A percentile compares a stretch with the other conserved stretches of the same genome.
Conservation (phyloP, 2,113 vertebrate genomes). For the Ploceus nigricollis region DNA sequence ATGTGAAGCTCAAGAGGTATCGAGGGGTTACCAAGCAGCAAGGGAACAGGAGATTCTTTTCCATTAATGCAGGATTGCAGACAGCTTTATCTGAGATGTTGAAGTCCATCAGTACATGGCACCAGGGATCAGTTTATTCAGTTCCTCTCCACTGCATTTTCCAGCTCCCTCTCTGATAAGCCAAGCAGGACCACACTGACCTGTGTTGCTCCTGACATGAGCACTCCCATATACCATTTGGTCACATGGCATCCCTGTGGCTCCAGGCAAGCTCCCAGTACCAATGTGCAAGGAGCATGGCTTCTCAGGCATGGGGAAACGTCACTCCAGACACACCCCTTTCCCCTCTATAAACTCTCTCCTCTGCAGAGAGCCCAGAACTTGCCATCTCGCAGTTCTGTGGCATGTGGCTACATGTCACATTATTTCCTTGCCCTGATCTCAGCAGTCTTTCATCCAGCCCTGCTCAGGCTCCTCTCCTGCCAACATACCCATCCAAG, state of each 20-base stretch:
- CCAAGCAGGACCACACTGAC: not conserved
- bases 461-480: not conserved
- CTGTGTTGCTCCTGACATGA: not conserved
- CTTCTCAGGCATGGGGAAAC: not conserved
- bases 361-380: not conserved
- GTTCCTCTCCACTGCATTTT: not conserved
- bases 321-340: not conserved
- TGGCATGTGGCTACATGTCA: not conserved
- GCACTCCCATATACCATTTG: not conserved
- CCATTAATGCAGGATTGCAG: not conserved
- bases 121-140: not conserved
- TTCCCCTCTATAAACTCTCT: not conserved
- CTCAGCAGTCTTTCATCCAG: not conserved
- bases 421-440: not conserved
- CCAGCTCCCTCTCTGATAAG: not conserved
- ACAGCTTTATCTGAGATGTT: not conserved
- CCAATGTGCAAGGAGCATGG: fast-evolving
- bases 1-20: not conserved
- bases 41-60: not conserved
- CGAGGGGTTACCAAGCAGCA: not conserved
- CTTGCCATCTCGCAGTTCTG: fast-evolving
- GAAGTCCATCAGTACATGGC: not conserved
- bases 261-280: not conserved
- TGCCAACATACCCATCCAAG: not conserved
- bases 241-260: fast-evolving